Evolutionary conservation across 2,797 vertebrate species (phyloP), one percentile per base, ranked within the genome.

Genomic region (Gouania willdenowi): DNA sequence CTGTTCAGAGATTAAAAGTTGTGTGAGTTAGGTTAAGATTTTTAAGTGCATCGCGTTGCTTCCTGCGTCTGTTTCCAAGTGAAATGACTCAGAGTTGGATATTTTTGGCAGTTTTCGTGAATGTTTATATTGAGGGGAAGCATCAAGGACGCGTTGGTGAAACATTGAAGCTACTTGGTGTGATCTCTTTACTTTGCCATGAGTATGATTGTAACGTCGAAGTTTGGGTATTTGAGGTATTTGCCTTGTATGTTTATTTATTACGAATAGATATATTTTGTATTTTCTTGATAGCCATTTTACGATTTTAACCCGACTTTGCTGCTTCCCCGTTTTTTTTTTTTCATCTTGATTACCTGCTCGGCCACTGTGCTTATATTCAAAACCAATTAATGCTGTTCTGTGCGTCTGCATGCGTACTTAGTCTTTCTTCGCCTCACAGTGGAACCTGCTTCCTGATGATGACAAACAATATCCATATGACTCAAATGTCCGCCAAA

Each of bases 181-280:
- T 72, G 16, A 35, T 42, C 31, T 34, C 60, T 43, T 48, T 35
- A 33, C 40, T 65, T 70, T 49, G 57, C 50, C 58, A 67, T 61
- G 43, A 42, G 6, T 19, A 60, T 75, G 81, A 75, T 77, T 77
- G 73, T 77, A 76, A 11, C 46, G 45, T 45, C 53, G 48, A 56
- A 57, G 34, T 52, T 34, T 60, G 41, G 35, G 55, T 53, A 37
- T 61, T 65, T 56, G 25, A 59, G 37, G 79, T 52, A 69, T 53
- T 71, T 71, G 73, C 71, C 67, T 76, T 59, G 58, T 77, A 41
- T 75, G 41, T 26, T 63, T 79, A 40, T 26, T 41, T 30, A 56
- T 42, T 47, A 60, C 39, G 65, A 42, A 75, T 50, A 57, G 65
- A 52, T 62, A 55, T 67, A 27, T 74, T 76, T 61, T 56, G 43